Conservation (phyloP, 2,797 vertebrate genomes). For the Sebastes dallii region DNA sequence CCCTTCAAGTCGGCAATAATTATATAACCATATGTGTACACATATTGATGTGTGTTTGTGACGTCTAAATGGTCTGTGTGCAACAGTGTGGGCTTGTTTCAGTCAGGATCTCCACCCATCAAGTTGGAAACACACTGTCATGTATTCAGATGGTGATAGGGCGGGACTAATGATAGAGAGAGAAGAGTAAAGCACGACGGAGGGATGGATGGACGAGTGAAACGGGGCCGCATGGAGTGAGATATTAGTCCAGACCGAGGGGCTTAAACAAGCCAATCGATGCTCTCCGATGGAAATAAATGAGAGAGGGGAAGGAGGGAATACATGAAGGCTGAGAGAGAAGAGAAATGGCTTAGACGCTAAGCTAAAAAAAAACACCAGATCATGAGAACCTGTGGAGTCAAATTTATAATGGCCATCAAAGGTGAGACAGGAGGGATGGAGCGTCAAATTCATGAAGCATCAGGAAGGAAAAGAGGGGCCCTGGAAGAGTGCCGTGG, state of each 20-base stretch:
- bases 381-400: constrained; percentile 28
- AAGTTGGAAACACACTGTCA: constrained; percentile 29
- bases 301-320: constrained; percentile 66
- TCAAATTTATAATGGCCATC: constrained; percentile 12
- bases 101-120: constrained; percentile 24
- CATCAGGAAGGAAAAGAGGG: not conserved
- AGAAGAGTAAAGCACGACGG: constrained; percentile 41
- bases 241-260: constrained; percentile 65
- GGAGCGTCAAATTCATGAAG: not conserved
- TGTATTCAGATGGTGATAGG: constrained; percentile 42
- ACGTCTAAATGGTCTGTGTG: constrained; percentile 15
- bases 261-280: constrained; percentile 72
- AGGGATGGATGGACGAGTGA: constrained; percentile 27
- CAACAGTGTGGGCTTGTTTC: constrained; percentile 29
- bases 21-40: not conserved
- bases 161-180: constrained; percentile 48
- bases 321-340: constrained; percentile 33
- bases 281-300: constrained; percentile 75
- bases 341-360: constrained; percentile 26
- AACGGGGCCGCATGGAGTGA: constrained; percentile 51
- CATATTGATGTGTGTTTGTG: not conserved
- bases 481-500: too few relatives aligned
- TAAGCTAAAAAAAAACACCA: constrained; percentile 27
- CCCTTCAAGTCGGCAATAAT: not conserved
- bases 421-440: not conserved